Conservation (phyloP, 2,113 vertebrate genomes). For the Phyllostomus discolor region DNA sequence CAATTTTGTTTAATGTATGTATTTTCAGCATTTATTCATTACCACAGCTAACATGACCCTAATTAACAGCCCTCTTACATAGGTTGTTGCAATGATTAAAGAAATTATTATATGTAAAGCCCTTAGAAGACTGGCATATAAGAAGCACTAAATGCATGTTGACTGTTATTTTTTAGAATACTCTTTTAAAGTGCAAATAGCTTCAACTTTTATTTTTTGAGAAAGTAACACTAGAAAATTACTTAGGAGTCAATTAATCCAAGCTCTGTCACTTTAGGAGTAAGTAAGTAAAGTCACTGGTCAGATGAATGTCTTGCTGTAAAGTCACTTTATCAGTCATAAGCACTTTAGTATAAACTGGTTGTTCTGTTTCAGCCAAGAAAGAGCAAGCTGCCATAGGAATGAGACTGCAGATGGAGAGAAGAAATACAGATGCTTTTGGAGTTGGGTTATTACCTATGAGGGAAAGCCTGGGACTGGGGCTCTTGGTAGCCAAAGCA, state of each 20-base stretch:
- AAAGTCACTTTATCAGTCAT: neutral
- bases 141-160: neutral
- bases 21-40: neutral
- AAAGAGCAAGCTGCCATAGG: neutral
- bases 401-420: neutral
- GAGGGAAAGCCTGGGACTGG: neutral
- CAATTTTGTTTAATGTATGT: neutral
- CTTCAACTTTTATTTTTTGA: neutral
- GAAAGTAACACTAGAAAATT: neutral
- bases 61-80: neutral
- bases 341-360: neutral
- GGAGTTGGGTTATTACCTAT: neutral
- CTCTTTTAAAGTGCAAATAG: neutral
- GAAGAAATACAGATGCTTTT: neutral
- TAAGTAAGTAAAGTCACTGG: neutral
- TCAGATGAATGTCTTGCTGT: neutral
- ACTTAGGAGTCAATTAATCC: neutral
- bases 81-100: neutral
- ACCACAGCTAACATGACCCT: neutral
- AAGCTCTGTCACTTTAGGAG: neutral
- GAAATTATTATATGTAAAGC: neutral
- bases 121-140: neutral
- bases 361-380: neutral
- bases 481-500: neutral
- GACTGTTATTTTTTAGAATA: neutral